Evolutionary conservation across 2,113 vertebrate genomes (phyloP).

Genomic region (Dendropsophus ebraccatus): DNA sequence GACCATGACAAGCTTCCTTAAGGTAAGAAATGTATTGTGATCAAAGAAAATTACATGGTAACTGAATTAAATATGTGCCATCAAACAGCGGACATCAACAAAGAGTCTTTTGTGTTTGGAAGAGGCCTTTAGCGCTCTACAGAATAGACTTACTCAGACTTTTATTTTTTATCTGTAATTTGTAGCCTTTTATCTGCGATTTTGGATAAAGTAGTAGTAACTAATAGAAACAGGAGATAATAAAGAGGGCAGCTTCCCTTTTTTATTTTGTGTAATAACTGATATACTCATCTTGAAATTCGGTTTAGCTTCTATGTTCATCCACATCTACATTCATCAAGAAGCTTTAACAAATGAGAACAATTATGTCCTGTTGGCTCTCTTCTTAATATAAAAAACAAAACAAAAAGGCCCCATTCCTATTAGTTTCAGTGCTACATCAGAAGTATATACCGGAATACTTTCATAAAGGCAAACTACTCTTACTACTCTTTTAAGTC

Average conservation of each 20-base stretch:
- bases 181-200: not conserved
- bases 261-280: not conserved
- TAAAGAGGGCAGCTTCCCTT: not conserved
- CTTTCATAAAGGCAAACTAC: no score
- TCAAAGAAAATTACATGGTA: conserved; percentile 6
- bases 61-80: not conserved
- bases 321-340: not conserved
- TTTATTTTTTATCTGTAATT: not conserved
- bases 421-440: no score
- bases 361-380: not conserved
- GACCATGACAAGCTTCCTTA: not conserved
- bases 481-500: no score
- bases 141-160: not conserved
- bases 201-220: not conserved
- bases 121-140: not conserved
- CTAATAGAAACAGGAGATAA: not conserved
- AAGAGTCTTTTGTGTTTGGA: not conserved
- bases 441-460: no score
- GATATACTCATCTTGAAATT: not conserved
- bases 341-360: not conserved
- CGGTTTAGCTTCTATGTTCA: not conserved
- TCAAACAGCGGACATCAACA: not conserved
- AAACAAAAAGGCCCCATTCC: no score
- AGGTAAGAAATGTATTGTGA: not conserved
- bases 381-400: no score